phyloP scores from a whole-genome alignment of 2,888 invertebrate species.

The Cosmia pyralina region DNA sequence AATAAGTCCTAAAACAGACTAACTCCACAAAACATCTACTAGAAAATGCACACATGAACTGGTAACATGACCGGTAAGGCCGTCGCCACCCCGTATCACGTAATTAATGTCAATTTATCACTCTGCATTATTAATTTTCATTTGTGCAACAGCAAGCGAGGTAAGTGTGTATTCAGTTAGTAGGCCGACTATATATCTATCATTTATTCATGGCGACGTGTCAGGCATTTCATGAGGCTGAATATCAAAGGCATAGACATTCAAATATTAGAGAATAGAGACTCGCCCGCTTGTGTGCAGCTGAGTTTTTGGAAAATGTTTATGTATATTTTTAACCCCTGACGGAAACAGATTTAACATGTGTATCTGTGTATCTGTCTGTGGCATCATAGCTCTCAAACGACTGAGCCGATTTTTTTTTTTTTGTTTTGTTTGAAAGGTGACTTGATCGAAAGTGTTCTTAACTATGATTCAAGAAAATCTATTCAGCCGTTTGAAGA shows the following conservation, averaged over 20 bases:
- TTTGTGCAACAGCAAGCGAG: constrained; percentile 72
- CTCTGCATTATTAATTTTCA: constrained; percentile 86
- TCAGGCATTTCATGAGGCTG: constrained; percentile 76
- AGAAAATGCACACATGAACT: constrained; percentile 37
- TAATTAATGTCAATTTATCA: constrained; percentile 86
- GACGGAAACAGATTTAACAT: no score
- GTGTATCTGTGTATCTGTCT: no score
- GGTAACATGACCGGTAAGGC: constrained; percentile 20
- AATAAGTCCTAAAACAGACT: constrained; percentile 19
- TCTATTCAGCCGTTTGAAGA: no score
- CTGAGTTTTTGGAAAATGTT: neutral
- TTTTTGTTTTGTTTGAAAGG: no score
- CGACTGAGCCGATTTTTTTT: no score
- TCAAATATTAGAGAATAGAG: constrained; percentile 61
- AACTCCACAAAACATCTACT: constrained; percentile 23
- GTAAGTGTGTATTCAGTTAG: constrained; percentile 75
- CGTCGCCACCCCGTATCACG: constrained; percentile 71
- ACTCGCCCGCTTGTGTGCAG: constrained; percentile 29
- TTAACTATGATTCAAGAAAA: no score
- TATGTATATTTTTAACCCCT: constrained; percentile 1
- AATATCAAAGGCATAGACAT: constrained; percentile 72
- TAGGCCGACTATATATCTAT: constrained; percentile 77
- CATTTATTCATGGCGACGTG: constrained; percentile 79
- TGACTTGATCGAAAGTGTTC: no score
- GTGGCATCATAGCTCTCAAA: no score